A percentile compares a stretch with the other conserved stretches of the same genome.
These are phyloP conservation scores for Parus major DNA, from an alignment of 2,113 vertebrate species.

Conservation along the genomic window DNA sequence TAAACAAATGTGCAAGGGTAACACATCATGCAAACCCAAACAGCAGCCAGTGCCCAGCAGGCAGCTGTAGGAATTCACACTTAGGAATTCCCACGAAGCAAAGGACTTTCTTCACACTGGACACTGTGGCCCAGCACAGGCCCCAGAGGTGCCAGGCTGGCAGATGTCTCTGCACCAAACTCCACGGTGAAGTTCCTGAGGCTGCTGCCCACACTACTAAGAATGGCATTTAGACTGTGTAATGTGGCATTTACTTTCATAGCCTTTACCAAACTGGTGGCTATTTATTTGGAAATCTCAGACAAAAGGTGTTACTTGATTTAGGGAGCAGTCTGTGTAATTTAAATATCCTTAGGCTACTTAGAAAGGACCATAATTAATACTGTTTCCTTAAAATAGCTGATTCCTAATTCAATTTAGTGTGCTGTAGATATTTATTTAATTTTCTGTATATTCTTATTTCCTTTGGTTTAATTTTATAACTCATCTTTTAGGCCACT, in stretches of 20 bases:
- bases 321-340: neutral
- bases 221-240: neutral
- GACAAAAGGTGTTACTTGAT: neutral
- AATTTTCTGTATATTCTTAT: neutral
- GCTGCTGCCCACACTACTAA: neutral
- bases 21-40: neutral
- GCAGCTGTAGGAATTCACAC: neutral
- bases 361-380: neutral
- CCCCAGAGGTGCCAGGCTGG: neutral
- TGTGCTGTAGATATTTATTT: neutral
- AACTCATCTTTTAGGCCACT: neutral
- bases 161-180: neutral
- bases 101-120: neutral
- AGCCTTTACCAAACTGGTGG: neutral
- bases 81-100: neutral
- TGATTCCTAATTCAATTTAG: constrained; percentile 3
- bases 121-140: fast-evolving
- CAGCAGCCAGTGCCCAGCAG: neutral
- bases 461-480: neutral
- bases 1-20: neutral
- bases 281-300: neutral
- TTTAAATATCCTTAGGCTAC: neutral
- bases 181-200: neutral
- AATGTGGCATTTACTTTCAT: neutral
- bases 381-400: neutral